Conservation (phyloP, 2,888 invertebrate species). For the Drosophila siamana region DNA sequence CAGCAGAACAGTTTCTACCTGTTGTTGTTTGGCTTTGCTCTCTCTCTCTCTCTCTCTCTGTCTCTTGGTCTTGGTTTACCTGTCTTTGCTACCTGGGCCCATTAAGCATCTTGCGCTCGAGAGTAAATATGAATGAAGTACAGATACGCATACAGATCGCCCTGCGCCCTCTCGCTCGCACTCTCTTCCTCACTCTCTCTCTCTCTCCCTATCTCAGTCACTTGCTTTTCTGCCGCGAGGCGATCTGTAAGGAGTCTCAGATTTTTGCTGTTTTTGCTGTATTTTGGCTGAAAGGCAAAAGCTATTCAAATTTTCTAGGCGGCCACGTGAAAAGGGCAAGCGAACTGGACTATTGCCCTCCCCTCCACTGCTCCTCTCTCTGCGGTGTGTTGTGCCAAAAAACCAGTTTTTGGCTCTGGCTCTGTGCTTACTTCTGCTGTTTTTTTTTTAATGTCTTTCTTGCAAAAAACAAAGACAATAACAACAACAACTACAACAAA, state of each 20-base stretch:
- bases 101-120: constrained; percentile 61
- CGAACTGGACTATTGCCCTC: constrained; percentile 5
- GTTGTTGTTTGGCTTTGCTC: constrained; percentile 55
- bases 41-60: background rate
- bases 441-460: constrained; percentile 55
- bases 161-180: background rate
- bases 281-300: constrained; percentile 29
- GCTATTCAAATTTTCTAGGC: constrained; percentile 53
- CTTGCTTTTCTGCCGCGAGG: no score
- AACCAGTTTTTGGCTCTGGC: constrained; percentile 68
- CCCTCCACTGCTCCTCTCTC: background rate
- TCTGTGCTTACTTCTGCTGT: constrained; percentile 41
- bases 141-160: constrained; percentile 52
- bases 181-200: background rate
- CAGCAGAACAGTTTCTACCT: constrained; percentile 50
- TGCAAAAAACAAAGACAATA: constrained; percentile 47
- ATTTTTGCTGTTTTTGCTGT: background rate
- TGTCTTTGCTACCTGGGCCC: constrained; percentile 52
- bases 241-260: background rate
- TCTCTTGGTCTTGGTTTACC: constrained; percentile 28
- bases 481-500: constrained; percentile 39
- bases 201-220: no score
- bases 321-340: constrained; percentile 39
- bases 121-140: constrained; percentile 75
- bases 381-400: constrained; percentile 36